phyloP scores from a whole-genome alignment of 2,888 invertebrate species.

The Colostygia pectinataria region DNA sequence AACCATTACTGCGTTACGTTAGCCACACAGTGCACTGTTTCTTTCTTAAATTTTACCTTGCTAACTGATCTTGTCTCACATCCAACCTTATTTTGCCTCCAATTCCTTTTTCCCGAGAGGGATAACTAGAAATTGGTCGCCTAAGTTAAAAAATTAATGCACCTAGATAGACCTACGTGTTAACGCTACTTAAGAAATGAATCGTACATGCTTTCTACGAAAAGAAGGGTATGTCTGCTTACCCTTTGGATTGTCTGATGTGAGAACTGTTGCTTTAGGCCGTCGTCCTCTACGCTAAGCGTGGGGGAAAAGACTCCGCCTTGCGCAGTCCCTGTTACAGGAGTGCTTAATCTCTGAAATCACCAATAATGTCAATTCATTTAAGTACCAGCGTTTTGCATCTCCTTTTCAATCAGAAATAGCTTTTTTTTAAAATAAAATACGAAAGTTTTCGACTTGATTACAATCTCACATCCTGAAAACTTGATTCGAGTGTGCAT shows the following conservation, averaged over 20 bases:
- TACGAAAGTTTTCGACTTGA: no score
- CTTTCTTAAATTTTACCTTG: slow-evolving; percentile 70
- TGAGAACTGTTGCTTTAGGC: slow-evolving; percentile 75
- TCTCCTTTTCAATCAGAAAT: background rate
- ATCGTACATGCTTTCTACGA: slow-evolving; percentile 51
- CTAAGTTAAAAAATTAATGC: slow-evolving; percentile 67
- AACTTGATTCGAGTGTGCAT: slow-evolving; percentile 8
- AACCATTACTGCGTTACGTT: slow-evolving; percentile 51
- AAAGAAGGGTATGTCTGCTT: slow-evolving; percentile 54
- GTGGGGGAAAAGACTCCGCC: slow-evolving; percentile 73
- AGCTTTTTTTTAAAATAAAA: no score
- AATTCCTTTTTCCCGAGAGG: slow-evolving; percentile 77
- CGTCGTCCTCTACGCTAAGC: slow-evolving; percentile 74
- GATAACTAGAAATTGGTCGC: slow-evolving; percentile 77
- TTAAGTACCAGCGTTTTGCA: background rate
- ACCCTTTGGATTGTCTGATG: slow-evolving; percentile 79
- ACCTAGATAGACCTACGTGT: slow-evolving; percentile 54
- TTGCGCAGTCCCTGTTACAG: slow-evolving; percentile 73
- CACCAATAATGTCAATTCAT: slow-evolving; percentile 32
- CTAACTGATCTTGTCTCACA: slow-evolving; percentile 77
- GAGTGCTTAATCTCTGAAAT: slow-evolving; percentile 71
- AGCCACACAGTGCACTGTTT: slow-evolving; percentile 69
- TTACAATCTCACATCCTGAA: background rate
- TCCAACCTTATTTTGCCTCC: slow-evolving; percentile 80
- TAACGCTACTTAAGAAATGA: slow-evolving; percentile 39